Evolutionary conservation across 2,888 invertebrate species (phyloP), one percentile per base, ranked within the genome.

Genomic region (Gymnocheta viridis): DNA sequence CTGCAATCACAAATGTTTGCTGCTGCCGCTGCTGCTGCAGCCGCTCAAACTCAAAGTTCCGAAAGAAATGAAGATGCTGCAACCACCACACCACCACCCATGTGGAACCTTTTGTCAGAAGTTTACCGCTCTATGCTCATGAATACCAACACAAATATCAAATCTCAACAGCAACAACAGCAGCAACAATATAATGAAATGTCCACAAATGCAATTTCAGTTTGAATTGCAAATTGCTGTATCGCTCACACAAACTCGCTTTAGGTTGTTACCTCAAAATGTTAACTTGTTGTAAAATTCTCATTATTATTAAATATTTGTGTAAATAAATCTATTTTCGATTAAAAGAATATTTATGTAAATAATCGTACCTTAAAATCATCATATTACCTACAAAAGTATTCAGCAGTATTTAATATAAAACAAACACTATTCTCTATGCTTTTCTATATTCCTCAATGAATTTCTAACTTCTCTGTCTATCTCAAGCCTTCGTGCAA

Each of bases 61-160:
- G 12, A 86, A 10, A 24, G 56, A 56, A 14, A 24, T 19, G 86
- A 83, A 27, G 64, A 5, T 78, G 60, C 19, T 81, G 60, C 35
- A 12, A 6, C 19, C 38, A n/a, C 47, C 27, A 1, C 58, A 7
- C 64, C 83, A 0, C 85, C 83, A 9, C 89, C 90, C 58, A 90
- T 90, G 90, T 91, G 91, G 91, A 91, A 90, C 77, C 88, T 91
- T 10, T 88, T 91, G 1, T 91, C 91, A 10, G 91, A 91, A 84
- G 90, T 91, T n/a, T 91, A 91, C 51, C 89, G 91, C 72, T 90
- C 91, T 14, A 91, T 91, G 91, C 85, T 91, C 56, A 88, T 91
- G 87, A 88, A 87, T 49, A 88, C 86, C 82, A 88, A 82, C 69
- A 82, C 88, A 9, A 89, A 88, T 82, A 82, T 88, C 14, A 89